These are phyloP conservation scores for Sylvia atricapilla DNA, from an alignment of 2,113 vertebrate genomes.

Conservation along the genomic window DNA sequence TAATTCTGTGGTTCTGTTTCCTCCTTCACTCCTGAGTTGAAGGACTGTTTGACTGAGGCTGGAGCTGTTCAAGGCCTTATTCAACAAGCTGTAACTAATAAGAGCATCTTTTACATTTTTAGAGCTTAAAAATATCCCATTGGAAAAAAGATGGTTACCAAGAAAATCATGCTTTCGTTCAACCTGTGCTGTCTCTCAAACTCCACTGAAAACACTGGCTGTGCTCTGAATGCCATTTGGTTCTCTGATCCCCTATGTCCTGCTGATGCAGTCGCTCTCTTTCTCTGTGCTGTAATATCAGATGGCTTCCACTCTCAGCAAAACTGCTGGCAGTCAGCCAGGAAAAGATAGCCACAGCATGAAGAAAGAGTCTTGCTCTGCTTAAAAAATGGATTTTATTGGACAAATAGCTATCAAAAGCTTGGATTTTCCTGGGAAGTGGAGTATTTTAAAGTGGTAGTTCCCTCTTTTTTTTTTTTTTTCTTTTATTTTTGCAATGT, in stretches of 20 bases:
- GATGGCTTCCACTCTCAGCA: neutral
- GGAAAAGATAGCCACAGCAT: neutral
- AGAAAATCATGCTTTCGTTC: neutral
- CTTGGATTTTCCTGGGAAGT: neutral
- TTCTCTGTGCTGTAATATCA: neutral
- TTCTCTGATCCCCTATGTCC: neutral
- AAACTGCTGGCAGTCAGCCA: neutral
- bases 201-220: neutral
- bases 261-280: neutral
- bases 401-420: neutral
- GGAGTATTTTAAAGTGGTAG: neutral
- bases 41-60: neutral
- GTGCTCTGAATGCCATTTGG: neutral
- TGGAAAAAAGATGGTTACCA: neutral
- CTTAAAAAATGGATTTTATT: neutral
- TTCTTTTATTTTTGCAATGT: neutral
- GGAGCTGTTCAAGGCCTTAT: neutral
- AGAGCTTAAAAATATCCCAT: neutral
- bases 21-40: neutral
- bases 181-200: neutral
- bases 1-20: neutral
- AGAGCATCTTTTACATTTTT: neutral
- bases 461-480: neutral
- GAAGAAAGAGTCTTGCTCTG: neutral
- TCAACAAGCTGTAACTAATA: neutral